phyloP scores from a whole-genome alignment of 2,888 invertebrate species.

The Tineola bisselliella region DNA sequence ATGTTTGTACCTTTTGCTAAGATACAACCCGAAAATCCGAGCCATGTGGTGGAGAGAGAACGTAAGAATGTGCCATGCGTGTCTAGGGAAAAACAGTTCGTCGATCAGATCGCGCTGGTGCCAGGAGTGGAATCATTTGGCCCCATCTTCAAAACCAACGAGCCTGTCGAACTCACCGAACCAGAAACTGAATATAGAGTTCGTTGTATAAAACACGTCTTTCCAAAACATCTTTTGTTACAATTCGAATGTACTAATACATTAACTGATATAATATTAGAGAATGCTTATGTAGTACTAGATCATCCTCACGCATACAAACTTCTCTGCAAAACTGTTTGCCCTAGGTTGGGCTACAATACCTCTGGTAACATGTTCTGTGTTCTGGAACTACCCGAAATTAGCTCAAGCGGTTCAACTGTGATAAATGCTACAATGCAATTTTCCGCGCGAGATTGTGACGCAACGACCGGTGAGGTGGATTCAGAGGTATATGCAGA shows the following conservation, averaged over 20 bases:
- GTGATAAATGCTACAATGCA: conserved; percentile 90
- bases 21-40: conserved; percentile 83
- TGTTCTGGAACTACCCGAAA: conserved; percentile 84
- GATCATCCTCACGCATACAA: conserved; percentile 86
- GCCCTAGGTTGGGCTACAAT: conserved; percentile 84
- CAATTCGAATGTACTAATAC: conserved; percentile 99
- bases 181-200: conserved; percentile 97
- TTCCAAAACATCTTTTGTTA: conserved; percentile 83
- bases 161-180: conserved; percentile 91
- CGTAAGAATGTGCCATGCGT: conserved; percentile 82
- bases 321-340: conserved; percentile 75
- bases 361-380: conserved; percentile 87
- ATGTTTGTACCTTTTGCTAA: conserved; percentile 86
- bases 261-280: conserved; percentile 91
- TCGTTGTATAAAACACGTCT: conserved; percentile 92
- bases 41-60: conserved; percentile 74
- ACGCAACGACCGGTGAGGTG: conserved; percentile 91
- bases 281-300: conserved; percentile 89
- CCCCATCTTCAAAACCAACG: conserved; percentile 87
- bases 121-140: conserved; percentile 89
- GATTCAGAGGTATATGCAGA: conserved; percentile 96
- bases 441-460: conserved; percentile 95
- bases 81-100: conserved; percentile 87
- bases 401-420: conserved; percentile 77
- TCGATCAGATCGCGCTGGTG: conserved; percentile 80